A percentile compares a stretch with the other conserved stretches of the same genome.
These are phyloP conservation scores for Etheostoma nigrum DNA, from an alignment of 2,797 vertebrate species.

Conservation along the genomic window DNA sequence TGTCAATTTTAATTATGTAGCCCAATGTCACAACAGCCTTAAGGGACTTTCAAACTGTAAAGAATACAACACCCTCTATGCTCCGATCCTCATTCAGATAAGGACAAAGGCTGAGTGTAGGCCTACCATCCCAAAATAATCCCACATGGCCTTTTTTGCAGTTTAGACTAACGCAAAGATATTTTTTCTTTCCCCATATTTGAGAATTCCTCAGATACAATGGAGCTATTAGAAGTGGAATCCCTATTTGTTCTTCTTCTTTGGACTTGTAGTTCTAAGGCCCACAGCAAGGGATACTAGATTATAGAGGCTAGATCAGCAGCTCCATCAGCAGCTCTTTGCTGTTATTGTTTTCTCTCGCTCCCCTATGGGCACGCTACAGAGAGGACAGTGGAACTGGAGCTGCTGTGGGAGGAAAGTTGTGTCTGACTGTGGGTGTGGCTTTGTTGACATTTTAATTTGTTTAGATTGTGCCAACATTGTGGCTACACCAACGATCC, in stretches of 20 bases:
- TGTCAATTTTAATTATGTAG: background rate
- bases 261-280: conserved; percentile 16
- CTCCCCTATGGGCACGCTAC: conserved; percentile 4
- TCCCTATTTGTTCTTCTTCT: background rate
- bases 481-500: conserved; percentile 12
- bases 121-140: background rate
- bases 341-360: conserved; percentile 3
- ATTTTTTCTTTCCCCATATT: conserved; percentile 12
- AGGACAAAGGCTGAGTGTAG: background rate
- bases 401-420: conserved; percentile 15
- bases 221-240: background rate
- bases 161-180: conserved; percentile 24
- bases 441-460: conserved; percentile 33
- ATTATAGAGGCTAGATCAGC: conserved; percentile 24
- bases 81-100: background rate
- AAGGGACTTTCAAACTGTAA: background rate
- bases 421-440: conserved; percentile 29
- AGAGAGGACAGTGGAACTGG: conserved; percentile 5
- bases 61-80: background rate
- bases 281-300: conserved; percentile 10
- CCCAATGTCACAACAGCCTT: background rate
- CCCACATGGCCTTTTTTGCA: conserved; percentile 11
- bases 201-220: conserved; percentile 13
- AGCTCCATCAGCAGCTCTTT: conserved; percentile 25
- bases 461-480: conserved; percentile 8